phyloP scores from a whole-genome alignment of 1,140 invertebrate genomes.

The Trinorchestia longiramus region DNA sequence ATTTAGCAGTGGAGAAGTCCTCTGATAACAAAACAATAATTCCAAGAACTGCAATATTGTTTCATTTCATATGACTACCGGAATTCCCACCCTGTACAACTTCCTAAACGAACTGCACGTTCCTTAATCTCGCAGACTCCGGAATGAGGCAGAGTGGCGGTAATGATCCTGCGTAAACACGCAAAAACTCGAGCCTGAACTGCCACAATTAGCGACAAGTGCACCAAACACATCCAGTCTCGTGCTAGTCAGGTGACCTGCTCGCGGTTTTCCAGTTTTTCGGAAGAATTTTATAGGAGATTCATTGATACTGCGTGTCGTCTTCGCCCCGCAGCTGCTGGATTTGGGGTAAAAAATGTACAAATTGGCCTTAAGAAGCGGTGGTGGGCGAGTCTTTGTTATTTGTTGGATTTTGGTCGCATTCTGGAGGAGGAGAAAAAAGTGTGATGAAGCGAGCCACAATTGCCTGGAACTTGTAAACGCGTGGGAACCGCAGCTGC shows the following conservation, averaged over 20 bases:
- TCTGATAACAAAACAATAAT: no score
- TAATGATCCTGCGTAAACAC: neutral
- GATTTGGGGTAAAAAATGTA: slow-evolving; percentile 19
- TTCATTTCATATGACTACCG: no score
- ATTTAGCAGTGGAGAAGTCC: no score
- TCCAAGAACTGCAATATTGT: no score
- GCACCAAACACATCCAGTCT: neutral
- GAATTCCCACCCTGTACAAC: no score
- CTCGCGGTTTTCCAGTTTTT: slow-evolving; percentile 41
- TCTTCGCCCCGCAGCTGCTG: neutral
- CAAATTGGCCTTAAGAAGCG: slow-evolving; percentile 1
- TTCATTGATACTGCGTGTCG: slow-evolving; percentile 27
- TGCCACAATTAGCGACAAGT: slow-evolving; percentile 24
- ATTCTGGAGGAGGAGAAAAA: slow-evolving; percentile 13
- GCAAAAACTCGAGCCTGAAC: neutral
- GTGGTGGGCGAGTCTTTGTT: neutral
- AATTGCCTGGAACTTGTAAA: slow-evolving; percentile 45
- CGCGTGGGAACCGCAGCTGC: slow-evolving; percentile 6
- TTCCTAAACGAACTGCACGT: no score
- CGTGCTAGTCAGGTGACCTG: neutral
- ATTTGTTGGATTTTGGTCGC: slow-evolving; percentile 11
- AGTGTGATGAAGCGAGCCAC: neutral
- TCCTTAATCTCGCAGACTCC: no score
- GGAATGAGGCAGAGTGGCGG: neutral
- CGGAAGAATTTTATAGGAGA: slow-evolving; percentile 48